These are phyloP conservation scores for Vesta saturnalis DNA, from an alignment of 2,888 invertebrate species.

Conservation along the genomic window DNA sequence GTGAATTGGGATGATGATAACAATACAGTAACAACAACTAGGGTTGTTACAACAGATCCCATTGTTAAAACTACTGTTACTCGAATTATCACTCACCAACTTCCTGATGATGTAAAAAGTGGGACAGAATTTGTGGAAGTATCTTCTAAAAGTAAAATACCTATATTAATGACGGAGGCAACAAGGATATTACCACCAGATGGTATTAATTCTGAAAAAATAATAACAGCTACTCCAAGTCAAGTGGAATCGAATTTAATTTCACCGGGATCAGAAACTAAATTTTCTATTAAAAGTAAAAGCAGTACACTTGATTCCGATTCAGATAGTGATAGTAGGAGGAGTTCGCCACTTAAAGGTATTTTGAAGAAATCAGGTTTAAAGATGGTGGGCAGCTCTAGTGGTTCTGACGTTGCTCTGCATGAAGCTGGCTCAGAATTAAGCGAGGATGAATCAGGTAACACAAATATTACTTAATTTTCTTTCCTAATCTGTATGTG, in stretches of 20 bases:
- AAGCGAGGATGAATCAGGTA: conserved; percentile 73
- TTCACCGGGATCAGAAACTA: conserved; percentile 53
- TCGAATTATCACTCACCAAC: conserved; percentile 47
- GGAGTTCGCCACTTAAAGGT: conserved; percentile 58
- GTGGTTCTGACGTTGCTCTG: conserved; percentile 71
- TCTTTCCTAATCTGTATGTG: conserved; percentile 20
- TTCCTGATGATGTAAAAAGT: conserved; percentile 19
- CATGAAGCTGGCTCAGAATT: conserved; percentile 71
- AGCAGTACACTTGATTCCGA: conserved; percentile 60
- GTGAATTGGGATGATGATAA: conserved; percentile 60
- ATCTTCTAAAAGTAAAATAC: conserved; percentile 62
- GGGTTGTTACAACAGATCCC: conserved; percentile 42
- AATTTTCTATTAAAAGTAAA: conserved; percentile 55
- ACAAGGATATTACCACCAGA: conserved; percentile 53
- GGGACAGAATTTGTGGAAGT: conserved; percentile 41
- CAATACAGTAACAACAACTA: conserved; percentile 31
- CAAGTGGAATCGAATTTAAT: conserved; percentile 50
- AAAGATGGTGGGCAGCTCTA: conserved; percentile 69
- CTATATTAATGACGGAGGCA: conserved; percentile 59
- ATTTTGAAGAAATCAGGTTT: conserved; percentile 57
- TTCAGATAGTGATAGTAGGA: conserved; percentile 61
- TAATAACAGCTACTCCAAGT: conserved; percentile 45
- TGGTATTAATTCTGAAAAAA: conserved; percentile 44
- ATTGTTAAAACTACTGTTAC: conserved; percentile 59
- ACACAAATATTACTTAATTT: conserved; percentile 48